These are phyloP conservation scores for Corydoras maculifer DNA, from an alignment of 2,113 vertebrate genomes.

Conservation along the genomic window DNA sequence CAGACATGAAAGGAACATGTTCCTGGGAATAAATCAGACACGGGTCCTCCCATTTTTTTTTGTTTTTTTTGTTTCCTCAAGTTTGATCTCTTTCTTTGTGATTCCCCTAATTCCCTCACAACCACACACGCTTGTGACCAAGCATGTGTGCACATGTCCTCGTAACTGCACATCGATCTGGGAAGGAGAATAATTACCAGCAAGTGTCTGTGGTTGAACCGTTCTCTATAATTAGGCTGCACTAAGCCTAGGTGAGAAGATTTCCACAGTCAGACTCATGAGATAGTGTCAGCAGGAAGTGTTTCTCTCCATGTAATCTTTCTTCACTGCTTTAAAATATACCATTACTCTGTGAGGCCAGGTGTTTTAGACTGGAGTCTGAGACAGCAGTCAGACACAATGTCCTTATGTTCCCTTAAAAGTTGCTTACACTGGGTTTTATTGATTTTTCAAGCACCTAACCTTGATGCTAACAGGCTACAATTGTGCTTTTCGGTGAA, in stretches of 20 bases:
- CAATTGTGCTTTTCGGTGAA: too few species aligned
- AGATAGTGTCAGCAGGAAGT: constrained; percentile 59
- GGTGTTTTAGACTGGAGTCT: constrained; percentile 62
- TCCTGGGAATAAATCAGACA: too few species aligned
- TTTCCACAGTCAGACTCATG: constrained; percentile 53
- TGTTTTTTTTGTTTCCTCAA: not conserved
- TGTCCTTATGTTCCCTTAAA: not conserved
- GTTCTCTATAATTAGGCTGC: constrained; percentile 61
- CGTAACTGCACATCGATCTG: constrained; percentile 18
- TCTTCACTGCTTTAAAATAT: constrained; percentile 50
- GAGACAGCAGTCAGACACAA: constrained; percentile 37
- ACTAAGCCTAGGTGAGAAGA: constrained; percentile 61
- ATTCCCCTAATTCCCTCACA: constrained; percentile 15
- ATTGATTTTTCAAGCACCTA: too few species aligned
- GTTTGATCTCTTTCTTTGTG: constrained; percentile 24
- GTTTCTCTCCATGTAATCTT: constrained; percentile 56
- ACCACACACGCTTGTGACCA: constrained; percentile 13
- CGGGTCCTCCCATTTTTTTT: too few species aligned
- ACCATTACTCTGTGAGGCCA: constrained; percentile 66
- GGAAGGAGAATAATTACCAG: not conserved
- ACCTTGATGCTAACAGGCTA: too few species aligned
- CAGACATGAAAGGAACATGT: too few species aligned
- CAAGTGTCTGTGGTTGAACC: constrained; percentile 54
- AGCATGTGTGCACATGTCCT: constrained; percentile 58
- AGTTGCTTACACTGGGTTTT: too few species aligned